Evolutionary conservation across 1,140 invertebrate species (phyloP), one percentile per base, ranked within the genome.

Genomic region (Delia radicum): DNA sequence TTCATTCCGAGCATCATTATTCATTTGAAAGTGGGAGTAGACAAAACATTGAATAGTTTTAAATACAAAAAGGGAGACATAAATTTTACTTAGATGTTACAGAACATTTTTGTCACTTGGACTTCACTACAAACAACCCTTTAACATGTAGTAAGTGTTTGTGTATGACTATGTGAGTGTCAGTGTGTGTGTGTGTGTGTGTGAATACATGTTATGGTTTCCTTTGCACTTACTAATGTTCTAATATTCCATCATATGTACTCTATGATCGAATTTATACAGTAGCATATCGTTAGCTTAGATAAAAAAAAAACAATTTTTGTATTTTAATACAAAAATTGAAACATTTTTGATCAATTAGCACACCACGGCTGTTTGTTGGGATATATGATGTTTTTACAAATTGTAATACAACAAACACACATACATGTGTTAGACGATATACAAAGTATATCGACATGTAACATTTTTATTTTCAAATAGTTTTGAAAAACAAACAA

Each of bases 21-120:
- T 55, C 48, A 55, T 55, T 55, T 55, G 48, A 21, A 55, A 55
- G 48, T 55, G 48, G 48, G 48, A 55, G 48, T 55, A 55, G 48
- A 55, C 48, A 55, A 18, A 55, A 55, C 48, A 55, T 55, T 55
- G 18, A 55, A 18, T 21, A 55, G 48, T 55, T 55, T 55, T 55
- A 55, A 55, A 55, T 55, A 55, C 48, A 55, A 55, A 55, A 55
- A 55, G 48, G 48, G 48, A 24, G n/a, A 21, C 48, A 55, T 55
- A 55, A 55, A 55, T 55, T 55, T 55, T 55, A 55, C 48, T 55
- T 55, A 55, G 15, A 48, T 48, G n/a, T 18, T 21, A 55, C 48
- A 55, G 48, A 55, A 21, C n/a, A n/a, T 21, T 55, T 55, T 55
- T 55, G 48, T 55, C 48, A 55, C 48, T 55, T 55, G 48, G 48